Conservation (phyloP, 2,797 vertebrate species). For the Oryzias dopingdopingensis region DNA sequence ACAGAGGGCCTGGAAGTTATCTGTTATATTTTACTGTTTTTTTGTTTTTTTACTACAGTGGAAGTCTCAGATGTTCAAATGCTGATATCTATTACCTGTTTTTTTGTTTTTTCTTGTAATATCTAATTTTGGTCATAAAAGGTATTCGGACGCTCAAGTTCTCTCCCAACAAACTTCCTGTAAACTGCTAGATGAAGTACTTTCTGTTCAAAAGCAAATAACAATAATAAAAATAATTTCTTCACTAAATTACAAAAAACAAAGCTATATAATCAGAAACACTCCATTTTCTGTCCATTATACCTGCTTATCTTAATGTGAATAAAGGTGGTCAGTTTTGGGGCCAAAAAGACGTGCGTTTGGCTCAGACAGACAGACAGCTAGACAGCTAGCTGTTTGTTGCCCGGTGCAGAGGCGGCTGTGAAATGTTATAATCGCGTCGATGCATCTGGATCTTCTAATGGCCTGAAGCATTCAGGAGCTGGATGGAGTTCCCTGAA, state of each 20-base stretch:
- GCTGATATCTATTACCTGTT: too few relatives aligned
- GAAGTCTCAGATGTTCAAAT: too few relatives aligned
- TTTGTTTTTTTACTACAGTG: too few relatives aligned
- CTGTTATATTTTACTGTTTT: not conserved
- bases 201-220: slow-evolving; percentile 26
- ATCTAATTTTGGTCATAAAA: too few relatives aligned
- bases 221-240: slow-evolving; percentile 36
- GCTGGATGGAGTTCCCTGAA: slow-evolving; percentile 22
- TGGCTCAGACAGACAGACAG: slow-evolving; percentile 14
- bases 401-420: slow-evolving; percentile 29
- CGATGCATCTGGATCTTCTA: slow-evolving; percentile 15
- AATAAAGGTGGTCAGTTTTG: slow-evolving; percentile 29
- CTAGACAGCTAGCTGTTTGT: slow-evolving; percentile 40
- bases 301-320: slow-evolving; percentile 26
- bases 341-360: slow-evolving; percentile 37
- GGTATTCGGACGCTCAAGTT: too few relatives aligned
- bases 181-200: too few relatives aligned
- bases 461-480: slow-evolving; percentile 7
- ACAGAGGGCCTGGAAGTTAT: not conserved
- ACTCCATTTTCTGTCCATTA: slow-evolving; percentile 39
- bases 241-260: slow-evolving; percentile 42
- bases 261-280: slow-evolving; percentile 43
- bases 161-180: too few relatives aligned
- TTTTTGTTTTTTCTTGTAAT: too few relatives aligned
- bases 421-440: slow-evolving; percentile 30